A percentile compares a stretch with the other conserved stretches of the same genome.
Conservation (phyloP, 1,140 invertebrate genomes). For the Drosophila lacteicornis region DNA sequence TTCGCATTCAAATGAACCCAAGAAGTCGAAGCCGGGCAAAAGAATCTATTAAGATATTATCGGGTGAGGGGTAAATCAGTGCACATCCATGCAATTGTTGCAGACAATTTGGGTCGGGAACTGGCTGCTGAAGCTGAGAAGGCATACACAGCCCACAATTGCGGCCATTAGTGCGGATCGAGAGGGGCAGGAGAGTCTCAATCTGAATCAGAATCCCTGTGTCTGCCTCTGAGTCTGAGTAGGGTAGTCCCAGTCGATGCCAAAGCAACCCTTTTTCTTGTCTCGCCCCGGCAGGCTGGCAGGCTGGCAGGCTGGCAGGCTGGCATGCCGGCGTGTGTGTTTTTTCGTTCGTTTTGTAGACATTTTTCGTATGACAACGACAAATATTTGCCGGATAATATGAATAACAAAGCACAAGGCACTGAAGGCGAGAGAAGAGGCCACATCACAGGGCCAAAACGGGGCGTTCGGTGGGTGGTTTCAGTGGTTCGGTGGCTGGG, state of each 20-base stretch:
- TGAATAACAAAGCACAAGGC: slow-evolving; percentile 75
- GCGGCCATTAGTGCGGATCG: slow-evolving; percentile 71
- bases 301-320: background rate
- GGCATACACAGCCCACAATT: slow-evolving; percentile 60
- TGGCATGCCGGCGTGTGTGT: slow-evolving; percentile 7
- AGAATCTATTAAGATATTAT: slow-evolving; percentile 83
- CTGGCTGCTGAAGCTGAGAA: slow-evolving; percentile 13
- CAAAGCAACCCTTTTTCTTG: slow-evolving; percentile 69
- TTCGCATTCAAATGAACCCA: slow-evolving; percentile 76
- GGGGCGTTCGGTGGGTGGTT: slow-evolving; percentile 25
- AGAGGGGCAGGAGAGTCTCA: slow-evolving; percentile 19
- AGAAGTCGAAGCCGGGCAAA: slow-evolving; percentile 47
- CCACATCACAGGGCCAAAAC: slow-evolving; percentile 26
- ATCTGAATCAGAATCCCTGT: slow-evolving; percentile 4
- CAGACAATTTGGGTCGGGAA: slow-evolving; percentile 73
- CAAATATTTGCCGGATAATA: slow-evolving; percentile 83
- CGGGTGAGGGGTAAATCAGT: slow-evolving; percentile 62
- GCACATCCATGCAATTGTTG: slow-evolving; percentile 70
- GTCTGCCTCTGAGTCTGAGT: slow-evolving; percentile 22
- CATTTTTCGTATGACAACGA: slow-evolving; percentile 81
- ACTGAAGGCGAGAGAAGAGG: slow-evolving; percentile 42
- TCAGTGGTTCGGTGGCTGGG: slow-evolving; percentile 2
- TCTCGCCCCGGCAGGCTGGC: slow-evolving; percentile 10
- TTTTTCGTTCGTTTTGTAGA: slow-evolving; percentile 55
- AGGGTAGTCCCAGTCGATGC: slow-evolving; percentile 34